phyloP scores from a whole-genome alignment of 2,888 invertebrate species.

The Pteria penguin region DNA sequence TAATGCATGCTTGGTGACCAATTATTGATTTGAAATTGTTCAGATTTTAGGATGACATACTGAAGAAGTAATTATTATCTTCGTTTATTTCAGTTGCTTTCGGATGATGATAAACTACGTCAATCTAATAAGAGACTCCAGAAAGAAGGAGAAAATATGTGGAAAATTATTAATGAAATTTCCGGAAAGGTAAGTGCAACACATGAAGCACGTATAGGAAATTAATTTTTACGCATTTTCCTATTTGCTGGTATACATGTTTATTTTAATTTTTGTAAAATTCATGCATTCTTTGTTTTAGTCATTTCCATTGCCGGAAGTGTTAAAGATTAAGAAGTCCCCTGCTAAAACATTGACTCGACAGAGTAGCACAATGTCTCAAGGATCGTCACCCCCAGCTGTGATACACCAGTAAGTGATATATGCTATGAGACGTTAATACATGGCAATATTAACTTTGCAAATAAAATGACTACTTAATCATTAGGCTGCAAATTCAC shows the following conservation, averaged over 20 bases:
- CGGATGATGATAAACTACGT: constrained; percentile 64
- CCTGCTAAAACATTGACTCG: constrained; percentile 48
- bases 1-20: too few species aligned
- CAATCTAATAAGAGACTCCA: constrained; percentile 64
- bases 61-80: neutral
- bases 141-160: constrained; percentile 75
- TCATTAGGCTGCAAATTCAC: too few species aligned
- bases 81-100: constrained; percentile 59
- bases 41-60: too few species aligned
- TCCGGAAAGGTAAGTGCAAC: constrained; percentile 73
- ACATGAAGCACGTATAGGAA: too few species aligned
- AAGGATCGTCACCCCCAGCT: constrained; percentile 62
- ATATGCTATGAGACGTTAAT: too few species aligned
- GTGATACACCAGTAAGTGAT: constrained; percentile 66
- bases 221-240: too few species aligned
- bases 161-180: constrained; percentile 72
- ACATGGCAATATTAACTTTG: too few species aligned
- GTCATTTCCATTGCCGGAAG: constrained; percentile 74
- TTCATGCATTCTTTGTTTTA: constrained; percentile 53
- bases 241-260: too few species aligned
- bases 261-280: too few species aligned
- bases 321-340: constrained; percentile 69
- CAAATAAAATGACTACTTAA: too few species aligned
- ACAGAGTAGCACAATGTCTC: constrained; percentile 55
- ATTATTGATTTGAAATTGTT: too few species aligned